Evolutionary conservation across 2,888 invertebrate genomes (phyloP).

Genomic region (Archips crataeganus): DNA sequence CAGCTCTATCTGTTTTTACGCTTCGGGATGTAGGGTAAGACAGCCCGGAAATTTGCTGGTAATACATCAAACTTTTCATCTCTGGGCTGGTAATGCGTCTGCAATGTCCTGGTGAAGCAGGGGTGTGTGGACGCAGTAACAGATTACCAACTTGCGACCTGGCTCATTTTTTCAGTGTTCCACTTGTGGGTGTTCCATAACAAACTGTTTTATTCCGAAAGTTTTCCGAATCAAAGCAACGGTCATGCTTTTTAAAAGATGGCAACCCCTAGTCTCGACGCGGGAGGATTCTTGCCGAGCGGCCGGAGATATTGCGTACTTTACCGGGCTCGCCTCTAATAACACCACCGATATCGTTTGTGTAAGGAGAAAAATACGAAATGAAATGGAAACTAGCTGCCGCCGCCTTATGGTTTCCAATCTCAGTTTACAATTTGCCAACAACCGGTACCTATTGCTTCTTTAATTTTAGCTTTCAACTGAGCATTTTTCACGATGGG

Average conservation of each 20-base stretch:
- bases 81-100: too few species aligned
- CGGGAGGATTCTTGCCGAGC: conserved; percentile 57
- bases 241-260: neutral
- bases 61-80: too few species aligned
- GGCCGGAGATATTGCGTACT: conserved; percentile 82
- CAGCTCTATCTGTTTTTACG: too few species aligned
- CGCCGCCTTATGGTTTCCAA: conserved; percentile 75
- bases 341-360: conserved; percentile 80
- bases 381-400: conserved; percentile 76
- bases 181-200: too few species aligned
- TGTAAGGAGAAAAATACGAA: conserved; percentile 78
- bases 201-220: neutral
- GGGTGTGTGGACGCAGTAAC: too few species aligned
- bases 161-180: too few species aligned
- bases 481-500: neutral
- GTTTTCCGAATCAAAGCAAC: neutral
- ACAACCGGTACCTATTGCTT: conserved; percentile 12
- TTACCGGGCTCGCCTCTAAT: conserved; percentile 81
- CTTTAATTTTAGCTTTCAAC: conserved; percentile 19
- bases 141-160: too few species aligned
- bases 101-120: too few species aligned
- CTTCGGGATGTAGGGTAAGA: too few species aligned
- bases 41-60: too few species aligned
- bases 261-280: conserved; percentile 29
- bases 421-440: conserved; percentile 62